A percentile compares a stretch with the other conserved stretches of the same genome.
phyloP scores from a whole-genome alignment of 2,888 invertebrate species.

The Cosmia pyralina region DNA sequence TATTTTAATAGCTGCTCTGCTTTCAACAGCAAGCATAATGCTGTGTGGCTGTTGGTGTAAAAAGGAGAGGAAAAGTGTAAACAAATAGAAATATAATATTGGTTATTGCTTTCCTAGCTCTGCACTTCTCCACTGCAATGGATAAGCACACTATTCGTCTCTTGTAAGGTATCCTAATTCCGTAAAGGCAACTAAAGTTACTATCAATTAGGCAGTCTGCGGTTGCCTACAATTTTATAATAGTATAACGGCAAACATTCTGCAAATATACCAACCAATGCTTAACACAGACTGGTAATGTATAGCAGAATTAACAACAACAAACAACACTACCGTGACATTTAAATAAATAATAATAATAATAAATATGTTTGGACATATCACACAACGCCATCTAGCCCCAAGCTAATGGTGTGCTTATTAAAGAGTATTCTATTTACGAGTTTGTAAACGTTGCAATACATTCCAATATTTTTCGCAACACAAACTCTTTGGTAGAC shows the following conservation, averaged over 20 bases:
- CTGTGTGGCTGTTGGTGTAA: neutral
- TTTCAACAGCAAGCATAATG: neutral
- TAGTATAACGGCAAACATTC: no score
- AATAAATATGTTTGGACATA: no score
- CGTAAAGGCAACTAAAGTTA: no score
- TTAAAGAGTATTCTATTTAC: no score
- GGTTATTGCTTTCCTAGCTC: neutral
- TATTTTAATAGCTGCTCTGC: neutral
- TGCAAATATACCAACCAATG: neutral
- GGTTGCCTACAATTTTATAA: no score
- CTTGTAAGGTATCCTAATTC: slow-evolving; percentile 18
- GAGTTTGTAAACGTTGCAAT: slow-evolving; percentile 18
- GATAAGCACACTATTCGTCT: neutral
- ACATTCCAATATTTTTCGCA: slow-evolving; percentile 15
- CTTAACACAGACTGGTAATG: neutral
- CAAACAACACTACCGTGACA: slow-evolving; percentile 16
- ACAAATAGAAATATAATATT: neutral
- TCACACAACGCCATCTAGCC: no score
- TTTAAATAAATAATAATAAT: no score
- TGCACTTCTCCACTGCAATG: slow-evolving; percentile 6
- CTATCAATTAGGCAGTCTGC: no score
- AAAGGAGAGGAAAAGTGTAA: neutral
- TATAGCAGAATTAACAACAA: slow-evolving; percentile 1
- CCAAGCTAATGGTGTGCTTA: no score
- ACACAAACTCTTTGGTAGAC: slow-evolving; percentile 5